Percentiles rank a stretch among this genome's conserved stretches.
Conservation (phyloP, 2,888 invertebrate genomes). For the Platypus cylindrus region DNA sequence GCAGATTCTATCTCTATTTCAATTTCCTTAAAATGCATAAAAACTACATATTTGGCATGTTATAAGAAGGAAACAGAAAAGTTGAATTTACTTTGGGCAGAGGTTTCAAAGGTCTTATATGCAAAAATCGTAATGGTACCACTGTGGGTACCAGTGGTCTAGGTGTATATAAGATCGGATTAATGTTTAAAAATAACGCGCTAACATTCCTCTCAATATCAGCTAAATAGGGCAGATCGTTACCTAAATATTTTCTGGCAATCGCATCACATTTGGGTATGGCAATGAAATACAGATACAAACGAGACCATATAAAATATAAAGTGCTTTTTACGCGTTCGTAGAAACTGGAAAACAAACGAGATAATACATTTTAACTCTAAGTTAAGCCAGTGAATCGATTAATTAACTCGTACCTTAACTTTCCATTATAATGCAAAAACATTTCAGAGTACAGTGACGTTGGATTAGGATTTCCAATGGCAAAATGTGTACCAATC, state of each 20-base stretch:
- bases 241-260: slow-evolving; percentile 27
- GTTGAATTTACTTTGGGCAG: slow-evolving; percentile 24
- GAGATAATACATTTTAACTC: no score
- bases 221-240: slow-evolving; percentile 26
- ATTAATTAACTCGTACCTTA: slow-evolving; percentile 8
- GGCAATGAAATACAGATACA: slow-evolving; percentile 20
- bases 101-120: slow-evolving; percentile 22
- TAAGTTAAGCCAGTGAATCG: no score
- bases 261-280: slow-evolving; percentile 23
- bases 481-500: slow-evolving; percentile 20
- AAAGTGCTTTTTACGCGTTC: slow-evolving; percentile 25
- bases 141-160: slow-evolving; percentile 27
- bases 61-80: not conserved
- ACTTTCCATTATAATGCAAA: slow-evolving; percentile 20
- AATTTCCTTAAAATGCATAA: slow-evolving; percentile 24
- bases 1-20: slow-evolving; percentile 28
- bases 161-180: slow-evolving; percentile 26
- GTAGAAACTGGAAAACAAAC: slow-evolving; percentile 29
- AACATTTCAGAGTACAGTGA: slow-evolving; percentile 25
- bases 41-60: no score
- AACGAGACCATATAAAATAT: slow-evolving; percentile 22
- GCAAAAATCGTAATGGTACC: slow-evolving; percentile 25
- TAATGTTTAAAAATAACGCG: slow-evolving; percentile 26
- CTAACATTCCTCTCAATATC: slow-evolving; percentile 28
- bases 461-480: slow-evolving; percentile 23